Evolutionary conservation across 2,888 invertebrate species (phyloP), one percentile per base, ranked within the genome.

Genomic region (Dione juno): DNA sequence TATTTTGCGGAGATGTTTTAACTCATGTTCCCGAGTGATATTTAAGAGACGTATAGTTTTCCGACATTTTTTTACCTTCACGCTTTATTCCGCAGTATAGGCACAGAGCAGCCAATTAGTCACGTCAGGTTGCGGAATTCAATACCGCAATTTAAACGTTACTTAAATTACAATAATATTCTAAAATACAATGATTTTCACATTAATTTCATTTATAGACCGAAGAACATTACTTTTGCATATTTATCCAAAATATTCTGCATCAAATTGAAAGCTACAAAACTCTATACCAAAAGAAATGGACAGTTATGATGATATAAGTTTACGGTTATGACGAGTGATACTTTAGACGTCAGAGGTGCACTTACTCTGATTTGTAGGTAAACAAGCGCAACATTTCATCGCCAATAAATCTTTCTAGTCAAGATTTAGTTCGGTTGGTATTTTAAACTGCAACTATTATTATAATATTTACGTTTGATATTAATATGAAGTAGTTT

Each of bases 321-420:
- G 63, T 71, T 69, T 66, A 73, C 57, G 58, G 11, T 45, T 57
- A 54, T 67, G 61, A 72, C 45, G 70, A 72, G 65, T 70, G 65
- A 76, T 75, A 74, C 45, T 70, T 74, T 45, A 71, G 66, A 52
- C 74, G 72, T 73, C 74, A 70, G 68, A 68, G 61, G 57, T 75
- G 72, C 77, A 72, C 74, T 78, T 67, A 70, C 70, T 66, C 71
- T 80, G 80, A 81, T 82, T 83, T 82, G 80, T 82, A 78, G 77
- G 79, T 81, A 82, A 81, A 82, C 79, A 82, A 75, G 77, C 76
- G 75, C 77, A 72, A 71, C 72, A 72, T 65, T 76, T 78, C 75
- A 77, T 74, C 74, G 71, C 70, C 41, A 58, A 76, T 84, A 82
- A 84, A 83, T 84, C 79, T 78, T 67, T 64, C 66, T 66, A 45